Percentiles rank a stretch among this genome's conserved stretches.
These are phyloP conservation scores for Parascotia fuliginaria DNA, from an alignment of 2,888 invertebrate genomes.

Conservation along the genomic window DNA sequence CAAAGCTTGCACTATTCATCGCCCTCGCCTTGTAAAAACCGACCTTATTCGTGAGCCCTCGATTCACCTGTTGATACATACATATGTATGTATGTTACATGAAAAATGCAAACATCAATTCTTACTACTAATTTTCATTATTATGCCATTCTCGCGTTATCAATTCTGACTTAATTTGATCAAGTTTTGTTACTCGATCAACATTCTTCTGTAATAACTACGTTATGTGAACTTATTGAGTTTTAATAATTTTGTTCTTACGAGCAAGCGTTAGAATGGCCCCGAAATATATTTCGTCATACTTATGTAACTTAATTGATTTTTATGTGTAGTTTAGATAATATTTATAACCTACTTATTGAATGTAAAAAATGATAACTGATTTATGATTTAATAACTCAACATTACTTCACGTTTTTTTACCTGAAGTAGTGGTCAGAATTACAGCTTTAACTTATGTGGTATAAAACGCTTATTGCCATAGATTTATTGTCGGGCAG, in stretches of 20 bases:
- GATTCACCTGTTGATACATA: background rate
- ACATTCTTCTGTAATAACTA: conserved; percentile 4
- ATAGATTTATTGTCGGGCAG: too few species aligned
- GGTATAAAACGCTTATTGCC: too few species aligned
- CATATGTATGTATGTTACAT: background rate
- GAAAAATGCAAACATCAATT: background rate
- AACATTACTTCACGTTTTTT: too few species aligned
- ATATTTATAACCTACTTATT: conserved; percentile 17
- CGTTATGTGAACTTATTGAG: conserved; percentile 20
- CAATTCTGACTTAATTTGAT: conserved; percentile 31
- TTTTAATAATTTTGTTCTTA: background rate
- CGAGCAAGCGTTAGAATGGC: background rate
- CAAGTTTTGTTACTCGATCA: conserved; percentile 29
- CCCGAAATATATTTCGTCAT: background rate
- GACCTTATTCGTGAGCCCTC: too few species aligned
- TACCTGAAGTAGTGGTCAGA: too few species aligned
- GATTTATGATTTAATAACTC: background rate
- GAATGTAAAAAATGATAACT: background rate
- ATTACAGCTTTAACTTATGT: too few species aligned
- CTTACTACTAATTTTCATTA: conserved; percentile 28
- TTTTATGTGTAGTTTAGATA: background rate
- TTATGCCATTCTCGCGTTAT: conserved; percentile 31
- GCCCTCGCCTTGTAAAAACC: too few species aligned
- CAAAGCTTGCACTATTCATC: too few species aligned
- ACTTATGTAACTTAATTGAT: background rate